These are phyloP conservation scores for Pimephales promelas DNA, from an alignment of 2,113 vertebrate genomes.

Conservation along the genomic window DNA sequence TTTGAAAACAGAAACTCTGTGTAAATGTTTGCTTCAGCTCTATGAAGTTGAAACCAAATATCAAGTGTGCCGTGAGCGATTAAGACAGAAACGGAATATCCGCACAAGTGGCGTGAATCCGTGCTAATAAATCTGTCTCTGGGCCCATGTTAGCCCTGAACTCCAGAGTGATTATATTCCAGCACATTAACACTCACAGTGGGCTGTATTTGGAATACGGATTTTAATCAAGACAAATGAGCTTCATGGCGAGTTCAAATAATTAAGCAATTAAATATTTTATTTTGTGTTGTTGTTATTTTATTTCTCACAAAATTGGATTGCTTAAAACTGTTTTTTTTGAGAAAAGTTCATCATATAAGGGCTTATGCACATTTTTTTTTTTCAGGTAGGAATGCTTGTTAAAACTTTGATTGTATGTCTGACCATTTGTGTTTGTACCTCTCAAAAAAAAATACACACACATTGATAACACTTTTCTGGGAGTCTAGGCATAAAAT, in stretches of 20 bases:
- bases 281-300: background rate
- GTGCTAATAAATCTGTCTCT: constrained; percentile 49
- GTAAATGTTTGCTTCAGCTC: constrained; percentile 49
- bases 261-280: background rate
- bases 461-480: background rate
- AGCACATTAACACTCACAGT: background rate
- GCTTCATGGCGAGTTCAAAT: background rate
- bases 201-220: background rate
- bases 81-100: constrained; percentile 53
- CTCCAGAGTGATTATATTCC: constrained; percentile 36
- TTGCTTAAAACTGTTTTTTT: background rate
- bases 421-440: background rate
- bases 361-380: background rate
- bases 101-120: constrained; percentile 47
- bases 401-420: background rate
- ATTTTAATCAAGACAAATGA: constrained; percentile 3
- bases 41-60: constrained; percentile 50
- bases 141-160: constrained; percentile 20
- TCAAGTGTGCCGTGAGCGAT: constrained; percentile 52
- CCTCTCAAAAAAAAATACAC: background rate
- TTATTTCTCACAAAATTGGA: background rate
- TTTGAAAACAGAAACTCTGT: constrained; percentile 57
- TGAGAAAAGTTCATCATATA: no score
- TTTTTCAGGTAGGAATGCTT: background rate
- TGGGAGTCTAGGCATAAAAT: background rate